Base-by-base conservation (phyloP, 2,888 invertebrate species). In the Lepetodrilus schrolli region DNA sequence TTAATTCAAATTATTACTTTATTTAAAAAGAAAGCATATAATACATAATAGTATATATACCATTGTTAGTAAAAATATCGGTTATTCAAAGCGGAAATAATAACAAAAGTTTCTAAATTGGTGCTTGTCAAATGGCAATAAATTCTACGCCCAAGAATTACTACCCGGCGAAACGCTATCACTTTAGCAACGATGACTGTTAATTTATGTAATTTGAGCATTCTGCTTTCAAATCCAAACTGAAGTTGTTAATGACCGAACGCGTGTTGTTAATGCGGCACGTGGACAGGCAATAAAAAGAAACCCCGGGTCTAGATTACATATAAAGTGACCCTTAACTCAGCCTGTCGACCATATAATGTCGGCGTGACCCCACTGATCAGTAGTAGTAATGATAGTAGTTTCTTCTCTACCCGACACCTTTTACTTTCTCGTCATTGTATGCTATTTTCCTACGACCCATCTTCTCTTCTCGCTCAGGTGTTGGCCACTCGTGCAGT, bases 311-410 rank as follows among this genome's bases (percentile, higher is more conserved):
- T 17, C 34, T 30, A 30, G 34, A 58, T 58, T 58, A 58, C 58
- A n/a, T 58, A 58, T 58, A 23, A 58, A 30, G 23, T 58, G 58
- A 30, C 58, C 34, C 13, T 58, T 13, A 23, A 34, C 58, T 17
- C 17, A 30, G 13, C n/a, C 4, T 58, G 13, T n/a, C n/a, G 8
- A 7, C n/a, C n/a, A 58, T 58, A 58, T 30, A 58, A 10, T 58
- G 58, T 58, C 58, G 58, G 58, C 58, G 7, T 34, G 58, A 58
- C 58, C 34, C 34, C 58, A 58, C 30, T 58, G 58, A 58, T 58
- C 58, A 58, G 26, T 34, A 58, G 58, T 58, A n/a, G 58, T 58
- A 30, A 58, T 23, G 58, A 58, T 34, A 58, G 30, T 26, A 30
- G 58, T 58, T 10, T 58, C 30, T 58, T 17, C 17, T 20, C 21